A percentile compares a stretch with the other conserved stretches of the same genome.
phyloP scores from a whole-genome alignment of 2,888 invertebrate species.

The Calliphora vomitoria region DNA sequence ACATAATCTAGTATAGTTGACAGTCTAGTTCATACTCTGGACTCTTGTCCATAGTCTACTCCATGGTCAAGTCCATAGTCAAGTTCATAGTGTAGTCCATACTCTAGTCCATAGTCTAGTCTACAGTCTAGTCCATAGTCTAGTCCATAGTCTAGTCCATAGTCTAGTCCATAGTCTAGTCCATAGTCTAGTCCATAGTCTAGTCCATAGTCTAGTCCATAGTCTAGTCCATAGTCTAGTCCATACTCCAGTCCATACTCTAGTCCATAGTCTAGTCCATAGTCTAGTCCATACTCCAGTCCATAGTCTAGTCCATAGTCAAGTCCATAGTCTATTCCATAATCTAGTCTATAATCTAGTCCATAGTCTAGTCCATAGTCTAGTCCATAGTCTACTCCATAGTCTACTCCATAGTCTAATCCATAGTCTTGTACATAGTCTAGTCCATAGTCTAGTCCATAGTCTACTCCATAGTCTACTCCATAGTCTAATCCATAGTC shows the following conservation, averaged over 20 bases:
- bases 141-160: background rate
- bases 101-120: background rate
- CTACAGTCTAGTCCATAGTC: background rate
- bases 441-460: too few species aligned
- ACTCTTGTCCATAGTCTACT: background rate
- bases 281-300: too few species aligned
- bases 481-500: too few species aligned
- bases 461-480: too few species aligned
- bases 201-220: background rate
- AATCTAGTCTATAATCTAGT: too few species aligned
- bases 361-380: too few species aligned
- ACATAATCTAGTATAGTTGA: background rate
- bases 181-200: background rate
- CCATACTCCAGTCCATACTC: background rate
- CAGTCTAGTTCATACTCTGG: background rate
- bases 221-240: background rate
- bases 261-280: too few species aligned
- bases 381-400: too few species aligned
- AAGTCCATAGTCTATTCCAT: too few species aligned
- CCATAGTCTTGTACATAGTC: too few species aligned
- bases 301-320: too few species aligned
- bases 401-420: too few species aligned
- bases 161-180: background rate
- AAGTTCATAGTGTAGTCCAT: background rate
- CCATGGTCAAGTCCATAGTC: background rate